These are phyloP conservation scores for Antheraea pernyi DNA, from an alignment of 1,140 invertebrate genomes.

Conservation along the genomic window DNA sequence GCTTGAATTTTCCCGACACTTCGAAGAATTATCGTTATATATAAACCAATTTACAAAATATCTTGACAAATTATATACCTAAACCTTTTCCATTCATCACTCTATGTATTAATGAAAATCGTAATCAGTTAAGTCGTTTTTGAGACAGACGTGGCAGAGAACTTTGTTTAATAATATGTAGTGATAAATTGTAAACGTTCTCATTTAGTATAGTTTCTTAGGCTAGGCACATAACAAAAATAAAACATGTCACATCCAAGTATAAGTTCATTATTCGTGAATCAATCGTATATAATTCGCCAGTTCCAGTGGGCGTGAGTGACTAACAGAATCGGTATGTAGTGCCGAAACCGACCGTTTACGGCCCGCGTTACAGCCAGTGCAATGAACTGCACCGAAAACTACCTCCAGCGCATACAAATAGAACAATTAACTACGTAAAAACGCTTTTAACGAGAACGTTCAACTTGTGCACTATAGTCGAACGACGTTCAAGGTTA, in stretches of 20 bases:
- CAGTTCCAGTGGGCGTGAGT: conserved; percentile 18
- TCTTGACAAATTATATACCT: too few relatives aligned
- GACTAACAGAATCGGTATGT: conserved; percentile 25
- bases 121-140: too few relatives aligned
- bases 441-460: conserved; percentile 14
- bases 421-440: conserved; percentile 2
- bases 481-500: conserved; percentile 16
- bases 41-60: too few relatives aligned
- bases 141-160: too few relatives aligned
- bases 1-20: too few relatives aligned
- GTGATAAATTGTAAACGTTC: too few relatives aligned
- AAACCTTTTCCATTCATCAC: too few relatives aligned
- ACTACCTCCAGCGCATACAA: conserved; percentile 3
- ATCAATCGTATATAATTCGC: conserved; percentile 16
- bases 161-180: too few relatives aligned
- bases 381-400: conserved; percentile 30
- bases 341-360: conserved; percentile 17
- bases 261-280: conserved; percentile 11
- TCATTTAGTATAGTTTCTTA: too few relatives aligned
- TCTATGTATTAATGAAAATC: too few relatives aligned
- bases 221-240: background rate
- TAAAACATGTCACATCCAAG: conserved; percentile 16
- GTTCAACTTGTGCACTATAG: conserved; percentile 21
- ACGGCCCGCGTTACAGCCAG: background rate
- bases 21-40: too few relatives aligned